Evolutionary conservation across 2,888 invertebrate species (phyloP).

Genomic region (Caenorhabditis macrosperma): DNA sequence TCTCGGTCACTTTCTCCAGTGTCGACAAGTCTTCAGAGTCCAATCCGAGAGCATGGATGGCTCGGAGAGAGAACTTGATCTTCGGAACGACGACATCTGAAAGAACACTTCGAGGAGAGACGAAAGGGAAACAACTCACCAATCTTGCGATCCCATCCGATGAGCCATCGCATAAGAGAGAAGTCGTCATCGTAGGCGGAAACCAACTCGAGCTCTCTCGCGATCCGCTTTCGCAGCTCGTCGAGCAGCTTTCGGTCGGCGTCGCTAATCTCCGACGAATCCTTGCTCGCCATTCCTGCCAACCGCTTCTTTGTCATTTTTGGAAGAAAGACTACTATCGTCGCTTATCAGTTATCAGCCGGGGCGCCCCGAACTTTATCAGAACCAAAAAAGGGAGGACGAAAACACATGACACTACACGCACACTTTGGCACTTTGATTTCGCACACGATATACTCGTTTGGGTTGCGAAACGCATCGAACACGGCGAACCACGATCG

Average conservation of each 20-base stretch:
- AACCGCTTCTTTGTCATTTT: conserved; percentile 36
- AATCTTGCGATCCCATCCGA: conserved; percentile 77
- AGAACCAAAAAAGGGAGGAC: conserved; percentile 3
- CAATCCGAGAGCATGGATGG: conserved; percentile 73
- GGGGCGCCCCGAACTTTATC: conserved; percentile 49
- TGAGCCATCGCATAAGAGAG: conserved; percentile 74
- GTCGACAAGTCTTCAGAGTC: conserved; percentile 69
- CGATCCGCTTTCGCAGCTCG: conserved; percentile 49
- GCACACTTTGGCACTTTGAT: conserved; percentile 33
- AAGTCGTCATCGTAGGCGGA: conserved; percentile 73
- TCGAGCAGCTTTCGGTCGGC: conserved; percentile 58
- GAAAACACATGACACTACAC: conserved; percentile 44
- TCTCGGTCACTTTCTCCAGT: conserved; percentile 68
- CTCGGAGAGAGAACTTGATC: conserved; percentile 70
- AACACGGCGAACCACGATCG: no score
- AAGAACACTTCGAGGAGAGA: conserved; percentile 1
- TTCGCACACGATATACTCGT: conserved; percentile 2
- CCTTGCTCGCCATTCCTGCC: conserved; percentile 32
- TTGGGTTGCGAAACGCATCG: conserved; percentile 4
- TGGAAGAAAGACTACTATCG: neutral
- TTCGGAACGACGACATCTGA: conserved; percentile 75
- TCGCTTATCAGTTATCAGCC: conserved; percentile 1
- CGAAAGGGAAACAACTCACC: conserved; percentile 53
- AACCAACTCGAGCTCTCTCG: conserved; percentile 68
- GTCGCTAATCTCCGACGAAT: conserved; percentile 45